Conservation (phyloP, 2,888 invertebrate species). For the Trissolcus brochymenae region DNA sequence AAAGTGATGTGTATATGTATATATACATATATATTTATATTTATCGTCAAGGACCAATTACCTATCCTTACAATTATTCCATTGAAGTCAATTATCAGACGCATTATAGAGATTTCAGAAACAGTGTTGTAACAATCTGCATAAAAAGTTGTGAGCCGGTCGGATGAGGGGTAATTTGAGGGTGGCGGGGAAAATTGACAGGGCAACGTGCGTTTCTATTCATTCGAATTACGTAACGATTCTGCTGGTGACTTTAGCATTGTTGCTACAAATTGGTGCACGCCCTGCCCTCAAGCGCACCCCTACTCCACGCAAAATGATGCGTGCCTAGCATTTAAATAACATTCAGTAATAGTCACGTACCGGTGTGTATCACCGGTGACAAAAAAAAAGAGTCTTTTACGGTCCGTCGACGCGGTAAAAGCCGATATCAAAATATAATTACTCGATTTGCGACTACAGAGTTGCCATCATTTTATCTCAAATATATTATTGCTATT, state of each 20-base stretch:
- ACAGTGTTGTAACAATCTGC: constrained; percentile 47
- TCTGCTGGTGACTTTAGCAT: constrained; percentile 76
- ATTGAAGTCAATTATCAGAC: constrained; percentile 38
- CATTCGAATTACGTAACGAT: constrained; percentile 75
- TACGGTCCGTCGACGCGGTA: constrained; percentile 34
- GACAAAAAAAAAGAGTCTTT: constrained; percentile 27
- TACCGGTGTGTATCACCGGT: constrained; percentile 43
- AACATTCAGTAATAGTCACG: constrained; percentile 63
- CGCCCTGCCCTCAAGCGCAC: constrained; percentile 70
- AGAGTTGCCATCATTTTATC: constrained; percentile 16
- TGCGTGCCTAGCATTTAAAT: constrained; percentile 62
- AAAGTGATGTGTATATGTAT: not conserved
- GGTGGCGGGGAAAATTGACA: constrained; percentile 75
- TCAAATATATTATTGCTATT: constrained; percentile 12
- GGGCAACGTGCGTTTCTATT: constrained; percentile 73
- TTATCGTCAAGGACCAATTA: constrained; percentile 1
- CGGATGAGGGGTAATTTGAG: constrained; percentile 73
- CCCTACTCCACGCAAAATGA: constrained; percentile 53
- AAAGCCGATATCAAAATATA: constrained; percentile 56
- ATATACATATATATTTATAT: not conserved
- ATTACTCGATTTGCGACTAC: constrained; percentile 43
- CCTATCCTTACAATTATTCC: constrained; percentile 24
- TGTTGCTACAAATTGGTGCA: constrained; percentile 76
- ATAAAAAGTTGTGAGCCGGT: constrained; percentile 63
- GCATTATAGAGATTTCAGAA: constrained; percentile 42